phyloP scores from a whole-genome alignment of 2,888 invertebrate genomes.

The Hyppa rectilinea region DNA sequence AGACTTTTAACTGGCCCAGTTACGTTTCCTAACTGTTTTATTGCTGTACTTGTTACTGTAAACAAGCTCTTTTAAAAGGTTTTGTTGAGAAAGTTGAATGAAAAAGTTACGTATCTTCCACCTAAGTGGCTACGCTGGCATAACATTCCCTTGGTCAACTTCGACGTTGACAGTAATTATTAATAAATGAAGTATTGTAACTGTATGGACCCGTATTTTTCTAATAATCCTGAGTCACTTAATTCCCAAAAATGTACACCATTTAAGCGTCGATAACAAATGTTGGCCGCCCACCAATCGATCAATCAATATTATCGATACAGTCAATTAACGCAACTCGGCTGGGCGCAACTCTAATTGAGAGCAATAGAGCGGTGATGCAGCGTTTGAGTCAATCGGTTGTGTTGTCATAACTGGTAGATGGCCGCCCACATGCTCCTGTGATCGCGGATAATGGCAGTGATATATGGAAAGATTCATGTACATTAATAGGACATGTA shows the following conservation, averaged over 20 bases:
- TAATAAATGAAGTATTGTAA: constrained; percentile 8
- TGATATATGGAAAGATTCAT: constrained; percentile 61
- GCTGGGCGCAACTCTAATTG: constrained; percentile 77
- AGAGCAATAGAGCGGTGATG: constrained; percentile 72
- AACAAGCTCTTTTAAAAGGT: constrained; percentile 55
- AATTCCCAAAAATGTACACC: constrained; percentile 54
- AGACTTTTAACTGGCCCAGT: constrained; percentile 34
- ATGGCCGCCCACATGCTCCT: constrained; percentile 55
- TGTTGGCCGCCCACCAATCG: constrained; percentile 75
- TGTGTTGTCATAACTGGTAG: constrained; percentile 64
- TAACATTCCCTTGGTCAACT: constrained; percentile 11
- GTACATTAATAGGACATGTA: constrained; percentile 45
- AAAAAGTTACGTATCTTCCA: constrained; percentile 14
- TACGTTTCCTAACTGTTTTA: constrained; percentile 40
- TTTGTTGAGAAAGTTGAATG: constrained; percentile 44
- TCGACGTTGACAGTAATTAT: constrained; percentile 5
- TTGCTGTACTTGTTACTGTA: constrained; percentile 28
- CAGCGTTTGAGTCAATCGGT: constrained; percentile 66
- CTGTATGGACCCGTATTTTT: constrained; percentile 45
- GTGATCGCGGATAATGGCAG: constrained; percentile 52
- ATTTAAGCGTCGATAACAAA: constrained; percentile 62
- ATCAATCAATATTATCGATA: constrained; percentile 90
- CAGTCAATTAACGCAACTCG: constrained; percentile 79
- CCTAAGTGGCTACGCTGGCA: not conserved
- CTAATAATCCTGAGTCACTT: constrained; percentile 46